Percentiles rank a stretch among this genome's conserved stretches.
These are phyloP conservation scores for Plectus sambesii DNA, from an alignment of 1,140 invertebrate genomes.

Conservation along the genomic window DNA sequence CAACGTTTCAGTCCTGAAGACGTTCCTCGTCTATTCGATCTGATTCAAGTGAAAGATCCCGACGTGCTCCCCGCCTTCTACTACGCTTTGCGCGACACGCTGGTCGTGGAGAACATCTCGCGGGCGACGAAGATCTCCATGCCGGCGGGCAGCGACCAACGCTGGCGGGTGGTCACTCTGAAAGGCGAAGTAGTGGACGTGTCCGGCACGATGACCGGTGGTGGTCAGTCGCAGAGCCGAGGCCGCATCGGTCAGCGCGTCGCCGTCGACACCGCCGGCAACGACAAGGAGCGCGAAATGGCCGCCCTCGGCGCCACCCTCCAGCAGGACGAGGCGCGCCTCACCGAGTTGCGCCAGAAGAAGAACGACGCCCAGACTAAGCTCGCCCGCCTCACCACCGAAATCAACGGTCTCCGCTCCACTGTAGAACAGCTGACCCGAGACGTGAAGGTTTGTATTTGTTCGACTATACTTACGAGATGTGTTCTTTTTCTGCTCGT, in stretches of 20 bases:
- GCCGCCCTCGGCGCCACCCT: neutral
- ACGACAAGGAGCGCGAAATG: constrained; percentile 4
- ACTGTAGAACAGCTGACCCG: too few relatives aligned
- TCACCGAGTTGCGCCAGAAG: constrained; percentile 18
- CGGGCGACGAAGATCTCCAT: constrained; percentile 81
- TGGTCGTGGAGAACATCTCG: constrained; percentile 73
- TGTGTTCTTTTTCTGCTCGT: too few relatives aligned
- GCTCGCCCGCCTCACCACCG: neutral
- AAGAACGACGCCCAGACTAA: constrained; percentile 13
- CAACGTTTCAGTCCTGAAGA: constrained; percentile 74
- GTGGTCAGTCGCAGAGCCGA: constrained; percentile 54
- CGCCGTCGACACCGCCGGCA: constrained; percentile 13
- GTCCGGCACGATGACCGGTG: constrained; percentile 83
- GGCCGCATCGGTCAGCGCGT: constrained; percentile 29
- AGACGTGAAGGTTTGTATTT: too few relatives aligned
- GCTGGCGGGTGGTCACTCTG: constrained; percentile 78
- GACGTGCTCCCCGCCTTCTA: constrained; percentile 74
- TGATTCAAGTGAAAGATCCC: constrained; percentile 69
- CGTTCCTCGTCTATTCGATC: constrained; percentile 73
- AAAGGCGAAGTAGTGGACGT: constrained; percentile 79
- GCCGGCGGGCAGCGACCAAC: constrained; percentile 40
- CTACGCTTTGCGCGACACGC: constrained; percentile 70
- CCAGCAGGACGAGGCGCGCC: constrained; percentile 5
- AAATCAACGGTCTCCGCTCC: too few relatives aligned
- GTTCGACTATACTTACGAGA: too few relatives aligned